Evolutionary conservation across 2,113 vertebrate species (phyloP), one percentile per base, ranked within the genome.

Genomic region (Pluvialis apricaria): DNA sequence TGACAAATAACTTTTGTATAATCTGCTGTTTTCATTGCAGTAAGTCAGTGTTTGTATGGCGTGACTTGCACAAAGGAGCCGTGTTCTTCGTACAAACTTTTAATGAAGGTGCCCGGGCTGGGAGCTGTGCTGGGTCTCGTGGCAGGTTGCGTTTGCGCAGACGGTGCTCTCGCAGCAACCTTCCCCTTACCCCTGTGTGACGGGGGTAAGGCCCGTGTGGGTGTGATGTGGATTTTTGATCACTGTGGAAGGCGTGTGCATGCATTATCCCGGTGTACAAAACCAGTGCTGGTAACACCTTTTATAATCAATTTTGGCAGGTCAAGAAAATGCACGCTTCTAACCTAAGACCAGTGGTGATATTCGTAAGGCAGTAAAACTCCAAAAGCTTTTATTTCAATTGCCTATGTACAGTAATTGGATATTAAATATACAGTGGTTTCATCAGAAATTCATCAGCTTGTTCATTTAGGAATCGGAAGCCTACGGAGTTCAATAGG

Each of bases 161-260:
- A 3, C 21, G 22, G 28, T 0, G 2, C 8, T 25, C 6, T 34
- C 18, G 0, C 1, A 5, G 34, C 25, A 51, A 12, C 34, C 22
- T 72, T 42, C 7, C 9, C 34, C 11, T 51, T 0, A 0, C 13
- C 32, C 51, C 49, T 24, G 32, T 7, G 38, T 29, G 58, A 14
- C 22, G 45, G 31, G 11, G 22, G 22, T 29, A 22, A 71, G 34
- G 44, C 40, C 54, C 9, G 6, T 14, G 6, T 34, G 79, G 5
- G 17, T n/a, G 55, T 38, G 21, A 45, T 1, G 1, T 8, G 51
- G 42, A 15, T 42, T 90, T 90, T 32, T 36, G 32, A 17, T 88
- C 1, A 0, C 7, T 45, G 78, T 28, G 55, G 38, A 32, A 76
- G 10, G 45, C 0, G 0, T 0, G 4, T 26, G 54, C 0, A 0